Base-by-base conservation (phyloP, 2,888 invertebrate genomes). In the Aplocera efformata region DNA sequence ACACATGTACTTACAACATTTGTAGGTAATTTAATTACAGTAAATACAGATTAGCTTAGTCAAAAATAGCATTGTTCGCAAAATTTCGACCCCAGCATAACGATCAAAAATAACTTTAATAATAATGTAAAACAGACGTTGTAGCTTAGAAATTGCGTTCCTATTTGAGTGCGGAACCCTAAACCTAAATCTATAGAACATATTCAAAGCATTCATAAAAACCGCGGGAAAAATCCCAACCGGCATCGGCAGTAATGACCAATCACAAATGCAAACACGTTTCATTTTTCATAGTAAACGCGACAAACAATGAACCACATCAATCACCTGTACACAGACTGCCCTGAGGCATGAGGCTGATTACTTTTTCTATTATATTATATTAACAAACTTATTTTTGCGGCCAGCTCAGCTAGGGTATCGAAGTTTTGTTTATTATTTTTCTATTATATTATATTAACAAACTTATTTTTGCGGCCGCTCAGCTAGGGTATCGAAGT, bases 241-340 rank as follows among this genome's bases (percentile, higher is more conserved):
- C 63, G 63, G 63, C 64, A 69, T 67, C 63, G 63, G 63, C 64
- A 58, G 58, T 63, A 70, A 52, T 60, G 59, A 59, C 60, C 70
- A 78, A 80, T 79, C 74, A 72, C 63, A 65, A 65, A 66, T 65
- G 65, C 75, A 76, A 81, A 79, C 75, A 77, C 58, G 65, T 62
- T 70, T 74, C 77, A 79, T 85, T 81, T 79, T 78, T 82, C 82
- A 83, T 74, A 77, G 62, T 65, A 75, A 78, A 78, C 65, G 77
- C 74, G 77, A 80, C 81, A 70, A 63, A 75, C 79, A 78, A 77
- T 77, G 69, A 70, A 57, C 50, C 49, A 66, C 79, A 85, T 85
- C 83, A 81, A 85, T 85, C 84, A 83, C 66, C 57, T 67, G 57
- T 55, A 70, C 80, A 74, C 72, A 76, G 72, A 75, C 74, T 72